A percentile compares a stretch with the other conserved stretches of the same genome.
Evolutionary conservation across 2,797 vertebrate genomes (phyloP).

Genomic region (Cyprinella venusta): DNA sequence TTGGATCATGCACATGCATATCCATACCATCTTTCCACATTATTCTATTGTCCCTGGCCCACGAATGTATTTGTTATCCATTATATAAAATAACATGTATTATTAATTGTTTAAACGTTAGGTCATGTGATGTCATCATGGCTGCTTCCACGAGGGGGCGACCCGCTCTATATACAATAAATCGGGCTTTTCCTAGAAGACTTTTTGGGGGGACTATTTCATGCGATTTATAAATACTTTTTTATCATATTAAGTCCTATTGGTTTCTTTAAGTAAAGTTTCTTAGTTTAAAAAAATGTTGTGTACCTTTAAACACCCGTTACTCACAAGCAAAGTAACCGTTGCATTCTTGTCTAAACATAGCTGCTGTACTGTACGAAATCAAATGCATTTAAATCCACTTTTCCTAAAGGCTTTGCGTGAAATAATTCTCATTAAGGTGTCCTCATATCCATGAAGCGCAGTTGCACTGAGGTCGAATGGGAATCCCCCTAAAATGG

Average conservation of each 20-base stretch:
- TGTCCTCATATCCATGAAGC: constrained; percentile 40
- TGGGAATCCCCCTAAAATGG: constrained; percentile 69
- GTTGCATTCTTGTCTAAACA: background rate
- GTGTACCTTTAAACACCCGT: background rate
- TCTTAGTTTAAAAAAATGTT: background rate
- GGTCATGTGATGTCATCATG: constrained; percentile 15
- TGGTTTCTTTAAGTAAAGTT: fast-evolving
- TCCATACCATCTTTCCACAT: background rate
- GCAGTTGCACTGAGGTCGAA: too few relatives aligned
- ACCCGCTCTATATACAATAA: background rate
- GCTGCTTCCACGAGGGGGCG: constrained; percentile 21
- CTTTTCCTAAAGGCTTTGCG: background rate
- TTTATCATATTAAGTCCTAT: background rate
- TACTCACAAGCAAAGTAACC: background rate
- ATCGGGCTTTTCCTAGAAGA: background rate
- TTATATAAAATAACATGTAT: background rate
- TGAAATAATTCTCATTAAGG: background rate
- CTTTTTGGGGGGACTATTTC: background rate
- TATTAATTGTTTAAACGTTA: background rate
- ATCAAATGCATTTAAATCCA: background rate
- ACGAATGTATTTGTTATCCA: background rate
- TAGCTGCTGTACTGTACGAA: background rate
- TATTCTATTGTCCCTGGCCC: background rate
- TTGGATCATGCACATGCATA: background rate
- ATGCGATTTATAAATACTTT: background rate